Conservation (phyloP, 2,113 vertebrate genomes). For the Cranoglanis bouderius region DNA sequence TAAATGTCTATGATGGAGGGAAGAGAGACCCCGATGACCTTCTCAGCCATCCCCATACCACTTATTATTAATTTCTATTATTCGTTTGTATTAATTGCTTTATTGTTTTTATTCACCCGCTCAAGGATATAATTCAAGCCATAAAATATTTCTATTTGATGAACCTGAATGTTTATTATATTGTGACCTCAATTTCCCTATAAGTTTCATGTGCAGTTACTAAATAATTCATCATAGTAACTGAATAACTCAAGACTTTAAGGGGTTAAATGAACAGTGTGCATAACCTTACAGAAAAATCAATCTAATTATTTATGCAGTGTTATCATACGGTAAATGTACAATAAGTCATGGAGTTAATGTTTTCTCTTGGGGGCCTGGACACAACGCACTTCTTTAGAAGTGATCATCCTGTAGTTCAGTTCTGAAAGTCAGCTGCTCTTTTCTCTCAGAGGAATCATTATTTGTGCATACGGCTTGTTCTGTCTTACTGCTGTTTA, state of each 20-base stretch:
- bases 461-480: neutral
- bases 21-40: too few relatives aligned
- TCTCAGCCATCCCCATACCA: too few relatives aligned
- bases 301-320: neutral
- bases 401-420: neutral
- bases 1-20: too few relatives aligned
- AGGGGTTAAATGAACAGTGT: neutral
- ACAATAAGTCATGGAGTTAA: neutral
- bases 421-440: neutral
- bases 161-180: neutral
- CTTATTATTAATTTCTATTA: too few relatives aligned
- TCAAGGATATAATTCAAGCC: neutral
- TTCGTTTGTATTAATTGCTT: too few relatives aligned
- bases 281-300: neutral
- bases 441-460: neutral
- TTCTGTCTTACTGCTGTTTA: neutral
- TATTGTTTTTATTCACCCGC: too few relatives aligned
- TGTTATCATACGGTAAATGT: neutral
- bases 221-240: neutral
- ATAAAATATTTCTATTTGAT: too few relatives aligned
- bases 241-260: neutral
- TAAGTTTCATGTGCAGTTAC: neutral
- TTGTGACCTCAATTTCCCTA: neutral
- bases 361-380: neutral
- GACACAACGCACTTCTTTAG: neutral